Conservation (phyloP, 2,113 vertebrate species). For the Arenaria interpres region DNA sequence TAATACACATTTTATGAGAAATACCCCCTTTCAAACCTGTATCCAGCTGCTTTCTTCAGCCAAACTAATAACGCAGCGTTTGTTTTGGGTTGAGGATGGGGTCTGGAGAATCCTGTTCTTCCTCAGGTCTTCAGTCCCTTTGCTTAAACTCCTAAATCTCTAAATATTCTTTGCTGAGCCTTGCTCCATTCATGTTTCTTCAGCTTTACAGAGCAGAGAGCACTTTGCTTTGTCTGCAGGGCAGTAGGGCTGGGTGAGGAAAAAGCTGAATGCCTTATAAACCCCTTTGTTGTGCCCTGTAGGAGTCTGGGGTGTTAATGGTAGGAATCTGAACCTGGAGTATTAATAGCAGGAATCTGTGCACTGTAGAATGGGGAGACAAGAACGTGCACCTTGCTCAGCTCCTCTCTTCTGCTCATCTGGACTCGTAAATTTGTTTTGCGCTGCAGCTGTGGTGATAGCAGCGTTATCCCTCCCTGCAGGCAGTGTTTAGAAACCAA, state of each 20-base stretch:
- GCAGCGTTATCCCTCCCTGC: background rate
- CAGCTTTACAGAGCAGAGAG: rapidly evolving
- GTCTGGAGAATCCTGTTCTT: rapidly evolving
- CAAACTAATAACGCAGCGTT: rapidly evolving
- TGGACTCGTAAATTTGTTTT: background rate
- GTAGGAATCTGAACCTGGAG: background rate
- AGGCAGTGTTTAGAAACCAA: background rate
- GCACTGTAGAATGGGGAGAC: rapidly evolving
- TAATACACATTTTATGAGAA: rapidly evolving
- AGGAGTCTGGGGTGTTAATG: background rate
- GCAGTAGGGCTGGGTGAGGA: background rate
- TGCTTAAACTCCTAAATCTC: rapidly evolving
- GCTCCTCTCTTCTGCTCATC: background rate
- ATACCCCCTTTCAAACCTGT: background rate
- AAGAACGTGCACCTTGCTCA: background rate
- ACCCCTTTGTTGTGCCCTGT: background rate
- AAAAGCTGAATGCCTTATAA: background rate
- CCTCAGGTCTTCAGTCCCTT: background rate
- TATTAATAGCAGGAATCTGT: background rate
- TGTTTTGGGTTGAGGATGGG: background rate
- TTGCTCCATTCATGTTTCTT: background rate
- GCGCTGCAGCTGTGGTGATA: background rate
- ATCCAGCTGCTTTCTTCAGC: background rate
- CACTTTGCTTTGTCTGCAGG: background rate
- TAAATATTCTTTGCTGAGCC: background rate